A percentile compares a stretch with the other conserved stretches of the same genome.
Evolutionary conservation across 2,113 vertebrate species (phyloP).

Genomic region (Colius striatus): DNA sequence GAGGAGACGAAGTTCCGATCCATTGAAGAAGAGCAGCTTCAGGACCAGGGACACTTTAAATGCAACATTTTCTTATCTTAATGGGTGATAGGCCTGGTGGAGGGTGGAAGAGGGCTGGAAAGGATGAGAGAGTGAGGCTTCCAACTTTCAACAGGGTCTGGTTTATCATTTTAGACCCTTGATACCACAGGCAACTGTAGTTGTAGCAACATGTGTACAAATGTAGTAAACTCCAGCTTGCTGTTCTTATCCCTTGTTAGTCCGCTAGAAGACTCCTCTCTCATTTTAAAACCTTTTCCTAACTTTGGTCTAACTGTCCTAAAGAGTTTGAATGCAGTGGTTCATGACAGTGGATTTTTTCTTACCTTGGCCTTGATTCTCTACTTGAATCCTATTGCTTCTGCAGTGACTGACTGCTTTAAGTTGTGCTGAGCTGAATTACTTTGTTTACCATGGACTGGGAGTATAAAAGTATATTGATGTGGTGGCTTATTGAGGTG

Average conservation of each 20-base stretch:
- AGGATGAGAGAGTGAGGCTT: neutral
- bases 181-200: neutral
- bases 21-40: neutral
- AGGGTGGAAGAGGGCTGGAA: no score
- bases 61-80: neutral
- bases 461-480: neutral
- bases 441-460: neutral
- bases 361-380: neutral
- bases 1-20: neutral
- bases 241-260: neutral
- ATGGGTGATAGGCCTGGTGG: no score
- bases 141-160: neutral
- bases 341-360: neutral
- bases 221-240: neutral
- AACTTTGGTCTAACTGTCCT: neutral
- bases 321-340: neutral
- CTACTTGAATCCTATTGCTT: neutral
- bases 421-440: neutral
- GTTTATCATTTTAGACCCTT: neutral
- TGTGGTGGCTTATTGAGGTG: neutral
- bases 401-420: neutral
- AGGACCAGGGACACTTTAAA: neutral
- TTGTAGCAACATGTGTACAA: neutral
- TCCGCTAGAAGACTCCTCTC: neutral
- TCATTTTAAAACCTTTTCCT: neutral